phyloP scores from a whole-genome alignment of 2,113 vertebrate genomes.

The Bungarus multicinctus region DNA sequence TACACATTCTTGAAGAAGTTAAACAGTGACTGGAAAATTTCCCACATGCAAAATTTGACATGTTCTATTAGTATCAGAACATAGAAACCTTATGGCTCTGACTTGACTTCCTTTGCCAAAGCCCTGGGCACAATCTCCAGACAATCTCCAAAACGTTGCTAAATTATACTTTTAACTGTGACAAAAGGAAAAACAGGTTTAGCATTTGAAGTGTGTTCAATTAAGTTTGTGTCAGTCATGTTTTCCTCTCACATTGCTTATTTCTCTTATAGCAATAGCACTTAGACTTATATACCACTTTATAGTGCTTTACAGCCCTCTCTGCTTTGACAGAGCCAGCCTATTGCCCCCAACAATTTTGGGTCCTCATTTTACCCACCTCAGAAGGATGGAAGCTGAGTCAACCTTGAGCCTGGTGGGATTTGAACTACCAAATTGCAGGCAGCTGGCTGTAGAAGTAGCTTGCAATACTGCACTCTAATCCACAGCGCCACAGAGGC shows the following conservation, averaged over 20 bases:
- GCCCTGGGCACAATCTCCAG: neutral
- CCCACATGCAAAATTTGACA: neutral
- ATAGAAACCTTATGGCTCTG: neutral
- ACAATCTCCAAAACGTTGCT: neutral
- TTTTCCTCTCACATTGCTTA: neutral
- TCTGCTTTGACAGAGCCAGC: too few species aligned
- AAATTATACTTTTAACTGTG: neutral
- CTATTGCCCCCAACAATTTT: too few species aligned
- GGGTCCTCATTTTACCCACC: too few species aligned
- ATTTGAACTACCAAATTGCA: too few species aligned
- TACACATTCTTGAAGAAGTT: neutral
- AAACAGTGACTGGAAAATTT: neutral
- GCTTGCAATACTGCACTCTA: too few species aligned
- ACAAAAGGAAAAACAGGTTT: neutral
- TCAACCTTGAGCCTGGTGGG: too few species aligned
- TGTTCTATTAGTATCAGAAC: neutral
- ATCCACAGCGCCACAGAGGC: too few species aligned
- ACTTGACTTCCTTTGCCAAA: neutral
- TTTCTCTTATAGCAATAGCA: neutral
- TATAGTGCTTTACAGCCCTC: too few species aligned
- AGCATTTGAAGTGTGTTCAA: neutral
- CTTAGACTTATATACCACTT: too few species aligned
- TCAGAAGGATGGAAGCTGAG: too few species aligned
- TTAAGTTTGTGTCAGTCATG: neutral
- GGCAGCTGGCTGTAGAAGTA: too few species aligned